A percentile compares a stretch with the other conserved stretches of the same genome.
Conservation (phyloP, 2,797 vertebrate genomes). For the Novumbra hubbsi region DNA sequence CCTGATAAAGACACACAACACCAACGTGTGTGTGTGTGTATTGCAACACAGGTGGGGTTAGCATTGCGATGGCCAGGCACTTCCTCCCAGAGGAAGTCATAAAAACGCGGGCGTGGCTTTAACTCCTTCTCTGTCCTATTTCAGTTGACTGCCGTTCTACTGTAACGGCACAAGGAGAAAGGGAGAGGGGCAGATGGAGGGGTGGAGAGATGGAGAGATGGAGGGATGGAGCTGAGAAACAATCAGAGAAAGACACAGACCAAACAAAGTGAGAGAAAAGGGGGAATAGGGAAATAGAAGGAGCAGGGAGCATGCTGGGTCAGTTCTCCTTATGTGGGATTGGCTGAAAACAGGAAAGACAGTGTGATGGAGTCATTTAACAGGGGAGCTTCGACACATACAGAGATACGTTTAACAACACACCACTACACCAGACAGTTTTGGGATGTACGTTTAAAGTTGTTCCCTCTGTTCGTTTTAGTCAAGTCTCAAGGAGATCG, state of each 20-base stretch:
- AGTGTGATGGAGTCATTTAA: no score
- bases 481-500: no score
- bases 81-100: constrained; percentile 93
- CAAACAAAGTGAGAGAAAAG: constrained; percentile 49
- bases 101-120: constrained; percentile 81
- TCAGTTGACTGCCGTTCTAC: constrained; percentile 79
- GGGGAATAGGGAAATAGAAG: constrained; percentile 50
- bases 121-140: constrained; percentile 69
- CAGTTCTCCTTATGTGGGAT: constrained; percentile 17
- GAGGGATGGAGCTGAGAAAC: constrained; percentile 38
- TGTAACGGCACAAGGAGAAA: constrained; percentile 48
- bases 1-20: background rate
- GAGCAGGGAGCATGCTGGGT: constrained; percentile 33
- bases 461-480: no score
- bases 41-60: constrained; percentile 74
- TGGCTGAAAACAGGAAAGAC: no score
- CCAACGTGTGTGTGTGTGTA: constrained; percentile 49
- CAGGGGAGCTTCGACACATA: no score
- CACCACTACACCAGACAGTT: no score
- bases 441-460: no score
- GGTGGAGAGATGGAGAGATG: constrained; percentile 48
- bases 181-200: constrained; percentile 54
- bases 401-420: no score
- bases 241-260: constrained; percentile 32
- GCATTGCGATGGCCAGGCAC: constrained; percentile 71